Conservation (phyloP, 2,113 vertebrate species). For the Poecile atricapillus region DNA sequence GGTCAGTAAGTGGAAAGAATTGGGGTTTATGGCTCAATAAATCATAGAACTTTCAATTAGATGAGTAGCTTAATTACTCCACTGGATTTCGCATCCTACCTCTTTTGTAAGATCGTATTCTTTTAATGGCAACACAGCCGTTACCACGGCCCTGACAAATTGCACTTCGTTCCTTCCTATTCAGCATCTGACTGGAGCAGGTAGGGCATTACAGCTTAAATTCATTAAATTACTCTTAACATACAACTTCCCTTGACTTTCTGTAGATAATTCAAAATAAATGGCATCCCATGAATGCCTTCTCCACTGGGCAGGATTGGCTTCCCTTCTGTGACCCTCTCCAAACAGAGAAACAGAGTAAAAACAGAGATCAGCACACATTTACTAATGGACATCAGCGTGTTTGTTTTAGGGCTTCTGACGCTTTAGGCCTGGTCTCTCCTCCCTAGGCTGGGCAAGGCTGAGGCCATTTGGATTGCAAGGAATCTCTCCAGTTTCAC, state of each 20-base stretch:
- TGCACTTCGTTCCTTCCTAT: background rate
- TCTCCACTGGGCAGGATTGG: background rate
- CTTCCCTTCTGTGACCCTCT: background rate
- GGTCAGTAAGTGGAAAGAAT: constrained; percentile 69
- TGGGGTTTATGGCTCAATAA: constrained; percentile 65
- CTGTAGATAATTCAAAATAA: constrained; percentile 5
- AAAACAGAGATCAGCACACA: rapidly evolving
- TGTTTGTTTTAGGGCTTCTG: background rate
- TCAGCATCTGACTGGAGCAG: constrained; percentile 23
- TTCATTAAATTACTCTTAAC: background rate
- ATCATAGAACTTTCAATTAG: constrained; percentile 62
- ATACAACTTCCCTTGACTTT: constrained; percentile 7
- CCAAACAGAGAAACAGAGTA: background rate
- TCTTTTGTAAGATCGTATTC: constrained; percentile 47
- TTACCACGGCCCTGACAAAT: constrained; percentile 41
- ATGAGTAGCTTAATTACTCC: constrained; percentile 63
- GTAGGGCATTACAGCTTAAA: constrained; percentile 9
- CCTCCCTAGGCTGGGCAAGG: background rate
- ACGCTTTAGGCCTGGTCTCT: background rate
- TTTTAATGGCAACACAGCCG: constrained; percentile 47
- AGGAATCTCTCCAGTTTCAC: background rate
- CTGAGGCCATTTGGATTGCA: background rate
- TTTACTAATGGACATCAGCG: rapidly evolving
- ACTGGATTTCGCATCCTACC: constrained; percentile 61
- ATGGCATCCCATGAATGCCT: background rate